phyloP scores from a whole-genome alignment of 2,113 vertebrate genomes.

The Phalacrocorax brasilianus region DNA sequence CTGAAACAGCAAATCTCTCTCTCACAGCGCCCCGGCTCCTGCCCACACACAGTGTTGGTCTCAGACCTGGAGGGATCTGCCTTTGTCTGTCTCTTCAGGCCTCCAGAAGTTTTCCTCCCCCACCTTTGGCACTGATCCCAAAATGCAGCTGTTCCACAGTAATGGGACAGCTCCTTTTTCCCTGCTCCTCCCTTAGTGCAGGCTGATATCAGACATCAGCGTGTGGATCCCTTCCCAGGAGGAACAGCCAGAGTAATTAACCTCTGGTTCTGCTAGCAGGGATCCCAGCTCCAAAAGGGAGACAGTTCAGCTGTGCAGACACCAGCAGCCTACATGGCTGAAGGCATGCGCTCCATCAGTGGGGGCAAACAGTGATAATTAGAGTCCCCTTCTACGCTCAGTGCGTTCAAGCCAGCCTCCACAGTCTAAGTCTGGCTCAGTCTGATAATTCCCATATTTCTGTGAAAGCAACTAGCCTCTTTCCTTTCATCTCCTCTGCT shows the following conservation, averaged over 20 bases:
- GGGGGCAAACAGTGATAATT: background rate
- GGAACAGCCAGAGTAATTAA: background rate
- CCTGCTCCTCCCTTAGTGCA: background rate
- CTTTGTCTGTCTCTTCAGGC: conserved; percentile 15
- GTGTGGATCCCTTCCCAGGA: conserved; percentile 7
- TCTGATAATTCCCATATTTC: conserved; percentile 5
- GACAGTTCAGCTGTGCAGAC: background rate
- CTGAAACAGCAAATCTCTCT: conserved; percentile 26
- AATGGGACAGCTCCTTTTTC: background rate
- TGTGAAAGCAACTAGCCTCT: background rate
- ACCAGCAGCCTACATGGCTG: background rate
- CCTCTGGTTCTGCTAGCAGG: background rate
- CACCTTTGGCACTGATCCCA: conserved; percentile 24
- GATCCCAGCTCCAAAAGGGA: background rate
- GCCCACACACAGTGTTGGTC: background rate
- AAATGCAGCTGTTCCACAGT: conserved; percentile 38
- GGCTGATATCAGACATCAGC: background rate
- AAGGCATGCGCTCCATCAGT: background rate
- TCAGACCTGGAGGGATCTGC: conserved; percentile 39
- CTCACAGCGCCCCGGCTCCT: background rate
- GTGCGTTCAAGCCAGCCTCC: background rate
- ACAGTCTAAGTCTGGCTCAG: background rate
- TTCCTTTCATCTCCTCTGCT: background rate
- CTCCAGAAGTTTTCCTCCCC: conserved; percentile 53
- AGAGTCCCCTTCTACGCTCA: background rate